Percentiles rank a stretch among this genome's conserved stretches.
phyloP scores from a whole-genome alignment of 2,888 invertebrate genomes.

The Yponomeuta plumbellus region DNA sequence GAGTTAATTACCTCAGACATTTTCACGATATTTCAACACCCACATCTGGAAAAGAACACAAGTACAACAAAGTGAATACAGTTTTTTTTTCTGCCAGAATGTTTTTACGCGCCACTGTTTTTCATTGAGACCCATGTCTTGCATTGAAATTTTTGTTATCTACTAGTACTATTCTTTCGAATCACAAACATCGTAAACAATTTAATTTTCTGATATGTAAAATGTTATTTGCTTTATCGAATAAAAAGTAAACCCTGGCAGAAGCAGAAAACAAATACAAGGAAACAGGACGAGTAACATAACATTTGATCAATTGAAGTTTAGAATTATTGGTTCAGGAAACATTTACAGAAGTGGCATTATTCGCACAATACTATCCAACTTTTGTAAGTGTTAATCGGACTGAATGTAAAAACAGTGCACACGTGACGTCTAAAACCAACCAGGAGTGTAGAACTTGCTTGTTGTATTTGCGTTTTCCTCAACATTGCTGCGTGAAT shows the following conservation, averaged over 20 bases:
- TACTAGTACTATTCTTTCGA: neutral
- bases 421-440: conserved; percentile 47
- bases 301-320: neutral
- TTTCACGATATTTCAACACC: conserved; percentile 75
- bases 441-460: conserved; percentile 51
- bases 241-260: neutral
- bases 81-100: conserved; percentile 37
- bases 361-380: neutral
- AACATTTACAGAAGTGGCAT: neutral
- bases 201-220: too few species aligned
- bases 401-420: conserved; percentile 72
- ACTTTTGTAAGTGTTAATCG: conserved; percentile 27
- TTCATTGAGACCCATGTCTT: conserved; percentile 65
- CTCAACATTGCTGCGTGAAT: conserved; percentile 39
- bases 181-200: too few species aligned
- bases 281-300: neutral
- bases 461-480: conserved; percentile 75
- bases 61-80: conserved; percentile 76
- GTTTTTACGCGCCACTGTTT: conserved; percentile 64
- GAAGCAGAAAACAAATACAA: neutral
- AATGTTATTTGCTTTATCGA: neutral
- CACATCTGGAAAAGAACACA: conserved; percentile 77
- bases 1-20: conserved; percentile 76
- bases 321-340: neutral
- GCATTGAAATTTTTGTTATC: conserved; percentile 4